A percentile compares a stretch with the other conserved stretches of the same genome.
Evolutionary conservation across 2,888 invertebrate species (phyloP).

Genomic region (Julus scanicus): DNA sequence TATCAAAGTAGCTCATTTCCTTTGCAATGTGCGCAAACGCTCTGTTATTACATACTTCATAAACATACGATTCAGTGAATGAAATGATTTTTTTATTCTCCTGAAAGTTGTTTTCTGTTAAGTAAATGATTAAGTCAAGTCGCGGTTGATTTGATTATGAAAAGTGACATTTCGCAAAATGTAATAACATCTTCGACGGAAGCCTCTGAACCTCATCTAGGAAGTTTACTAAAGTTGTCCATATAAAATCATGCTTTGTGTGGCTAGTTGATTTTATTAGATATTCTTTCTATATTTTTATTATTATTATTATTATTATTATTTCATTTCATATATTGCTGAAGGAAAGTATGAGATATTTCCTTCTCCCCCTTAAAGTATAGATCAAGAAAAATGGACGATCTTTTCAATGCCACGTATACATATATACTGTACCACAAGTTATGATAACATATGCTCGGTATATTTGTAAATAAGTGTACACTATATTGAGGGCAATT

Average conservation of each 20-base stretch:
- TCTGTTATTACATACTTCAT: background rate
- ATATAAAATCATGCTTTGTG: background rate
- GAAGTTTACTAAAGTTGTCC: background rate
- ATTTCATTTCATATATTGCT: background rate
- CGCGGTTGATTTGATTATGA: background rate
- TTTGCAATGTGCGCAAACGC: background rate
- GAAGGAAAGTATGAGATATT: background rate
- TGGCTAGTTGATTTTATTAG: too few species aligned
- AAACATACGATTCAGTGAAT: background rate
- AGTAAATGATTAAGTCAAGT: background rate
- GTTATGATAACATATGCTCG: background rate
- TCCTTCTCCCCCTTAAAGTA: too few species aligned
- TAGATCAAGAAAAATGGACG: background rate
- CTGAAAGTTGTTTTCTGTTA: background rate
- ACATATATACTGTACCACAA: background rate
- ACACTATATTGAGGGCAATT: background rate
- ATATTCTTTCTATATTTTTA: background rate
- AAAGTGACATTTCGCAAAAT: background rate
- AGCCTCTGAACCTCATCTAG: background rate
- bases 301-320: background rate
- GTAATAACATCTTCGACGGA: background rate
- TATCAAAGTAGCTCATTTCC: background rate
- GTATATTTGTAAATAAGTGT: constrained; percentile 4
- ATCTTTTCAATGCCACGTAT: background rate
- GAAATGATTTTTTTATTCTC: background rate